Evolutionary conservation across 2,797 vertebrate genomes (phyloP), one percentile per base, ranked within the genome.

Genomic region (Danionella dracula): DNA sequence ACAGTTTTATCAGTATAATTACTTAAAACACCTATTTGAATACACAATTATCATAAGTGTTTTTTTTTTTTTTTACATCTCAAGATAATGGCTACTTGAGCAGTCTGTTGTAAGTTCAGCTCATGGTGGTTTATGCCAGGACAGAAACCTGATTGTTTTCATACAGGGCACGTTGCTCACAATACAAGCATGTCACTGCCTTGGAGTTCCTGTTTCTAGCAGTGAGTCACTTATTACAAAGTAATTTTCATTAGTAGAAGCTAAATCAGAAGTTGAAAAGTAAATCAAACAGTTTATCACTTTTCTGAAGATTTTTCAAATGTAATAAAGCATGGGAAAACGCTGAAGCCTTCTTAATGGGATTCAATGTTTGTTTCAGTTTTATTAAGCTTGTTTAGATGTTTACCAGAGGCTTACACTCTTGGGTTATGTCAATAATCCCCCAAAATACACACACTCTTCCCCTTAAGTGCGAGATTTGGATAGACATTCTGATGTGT

Each of bases 381-480:
- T 42, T 44, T 0, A 16, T 23, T 29, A 62, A 20, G 3, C 15
- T 16, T 49, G 34, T 49, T 62, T 62, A 31, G 23, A 17, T 62
- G 21, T 61, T 38, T 38, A 49, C 34, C n/a, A 49, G 13, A 38
- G n/a, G 13, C 17, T 29, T 45, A 27, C 65, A 44, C 44, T 11
- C 32, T 15, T 34, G 1, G 11, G 11, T 53, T 23, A 46, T 23
- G 20, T 46, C 19, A 59, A 2, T 21, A 16, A 8, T 8, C 66
- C 12, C 17, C 78, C 23, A 27, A 27, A 27, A 27, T 6, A 27
- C 23, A 27, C 41, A 27, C 8, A 35, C 32, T 35, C 23, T 23
- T 64, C 8, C 31, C 12, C n/a, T 58, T 9, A 58, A 32, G 1
- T 16, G 17, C 29, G 64, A 57, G 53, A 57, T 66, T 66, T 57